A percentile compares a stretch with the other conserved stretches of the same genome.
Evolutionary conservation across 2,113 vertebrate genomes (phyloP).

Genomic region (Petrocephalus zakoni): DNA sequence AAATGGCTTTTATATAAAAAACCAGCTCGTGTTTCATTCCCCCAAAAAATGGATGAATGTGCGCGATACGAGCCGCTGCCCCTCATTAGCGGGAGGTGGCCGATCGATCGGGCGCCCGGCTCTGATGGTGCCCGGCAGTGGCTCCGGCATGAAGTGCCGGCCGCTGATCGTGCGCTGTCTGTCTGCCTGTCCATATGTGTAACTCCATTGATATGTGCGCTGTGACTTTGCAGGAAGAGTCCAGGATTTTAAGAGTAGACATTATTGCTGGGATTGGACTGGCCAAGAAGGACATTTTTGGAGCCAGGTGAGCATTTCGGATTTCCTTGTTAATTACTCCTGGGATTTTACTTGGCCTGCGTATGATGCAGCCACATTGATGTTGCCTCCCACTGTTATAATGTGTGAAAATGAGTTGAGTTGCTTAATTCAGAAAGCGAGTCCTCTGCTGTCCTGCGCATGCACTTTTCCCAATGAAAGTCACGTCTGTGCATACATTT

Average conservation of each 20-base stretch:
- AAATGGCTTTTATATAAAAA: background rate
- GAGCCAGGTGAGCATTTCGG: slow-evolving; percentile 76
- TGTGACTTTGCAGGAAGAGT: slow-evolving; percentile 64
- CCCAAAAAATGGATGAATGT: background rate
- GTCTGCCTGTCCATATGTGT: background rate
- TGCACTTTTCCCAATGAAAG: background rate
- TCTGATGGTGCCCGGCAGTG: background rate
- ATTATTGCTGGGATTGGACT: slow-evolving; percentile 83
- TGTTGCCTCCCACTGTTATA: background rate
- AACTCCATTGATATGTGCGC: background rate
- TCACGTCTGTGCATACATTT: background rate
- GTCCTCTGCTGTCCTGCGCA: too few relatives aligned
- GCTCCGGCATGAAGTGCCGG: background rate
- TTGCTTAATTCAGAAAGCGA: background rate
- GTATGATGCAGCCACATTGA: background rate
- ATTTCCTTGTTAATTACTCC: background rate
- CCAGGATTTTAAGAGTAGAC: slow-evolving; percentile 78
- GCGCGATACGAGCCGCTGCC: background rate
- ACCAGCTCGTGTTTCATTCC: background rate
- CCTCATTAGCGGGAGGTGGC: background rate
- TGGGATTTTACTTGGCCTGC: background rate
- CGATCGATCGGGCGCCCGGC: background rate
- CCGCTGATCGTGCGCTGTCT: background rate
- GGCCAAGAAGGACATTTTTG: slow-evolving; percentile 93
- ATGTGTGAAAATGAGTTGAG: background rate